phyloP scores from a whole-genome alignment of 2,797 vertebrate genomes.

The Syngnathus rostellatus region DNA sequence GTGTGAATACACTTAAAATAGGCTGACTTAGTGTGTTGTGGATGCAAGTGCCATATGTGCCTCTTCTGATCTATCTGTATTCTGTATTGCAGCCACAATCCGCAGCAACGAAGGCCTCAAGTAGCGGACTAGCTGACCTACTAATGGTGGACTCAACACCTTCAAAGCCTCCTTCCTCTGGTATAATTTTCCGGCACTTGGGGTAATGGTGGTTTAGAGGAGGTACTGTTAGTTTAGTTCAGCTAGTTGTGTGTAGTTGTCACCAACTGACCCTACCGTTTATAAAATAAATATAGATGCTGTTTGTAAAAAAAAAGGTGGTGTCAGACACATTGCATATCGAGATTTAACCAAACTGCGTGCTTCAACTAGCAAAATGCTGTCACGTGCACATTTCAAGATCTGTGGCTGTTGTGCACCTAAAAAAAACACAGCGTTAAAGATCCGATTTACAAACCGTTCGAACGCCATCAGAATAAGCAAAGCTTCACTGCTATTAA shows the following conservation, averaged over 20 bases:
- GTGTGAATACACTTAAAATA: background rate
- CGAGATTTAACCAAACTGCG: too few relatives aligned
- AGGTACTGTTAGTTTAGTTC: background rate
- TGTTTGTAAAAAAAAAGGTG: background rate
- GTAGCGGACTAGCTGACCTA: conserved; percentile 78
- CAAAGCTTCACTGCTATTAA: background rate
- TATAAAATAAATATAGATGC: background rate
- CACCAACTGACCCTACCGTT: background rate
- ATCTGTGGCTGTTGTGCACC: background rate
- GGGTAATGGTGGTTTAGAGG: background rate
- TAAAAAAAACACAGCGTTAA: background rate
- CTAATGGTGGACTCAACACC: conserved; percentile 76
- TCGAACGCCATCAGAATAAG: background rate
- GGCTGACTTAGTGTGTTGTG: background rate
- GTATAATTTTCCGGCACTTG: conserved; percentile 48
- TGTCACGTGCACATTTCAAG: too few relatives aligned
- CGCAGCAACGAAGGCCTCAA: conserved; percentile 68
- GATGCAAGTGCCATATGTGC: background rate
- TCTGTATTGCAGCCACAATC: conserved; percentile 63
- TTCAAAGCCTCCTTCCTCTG: conserved; percentile 67
- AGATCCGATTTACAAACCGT: background rate
- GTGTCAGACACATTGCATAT: background rate
- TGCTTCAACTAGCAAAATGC: too few relatives aligned
- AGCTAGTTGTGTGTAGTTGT: background rate
- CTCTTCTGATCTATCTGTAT: conserved; percentile 24